phyloP scores from a whole-genome alignment of 2,888 invertebrate species.

The Cremastinae sp. region DNA sequence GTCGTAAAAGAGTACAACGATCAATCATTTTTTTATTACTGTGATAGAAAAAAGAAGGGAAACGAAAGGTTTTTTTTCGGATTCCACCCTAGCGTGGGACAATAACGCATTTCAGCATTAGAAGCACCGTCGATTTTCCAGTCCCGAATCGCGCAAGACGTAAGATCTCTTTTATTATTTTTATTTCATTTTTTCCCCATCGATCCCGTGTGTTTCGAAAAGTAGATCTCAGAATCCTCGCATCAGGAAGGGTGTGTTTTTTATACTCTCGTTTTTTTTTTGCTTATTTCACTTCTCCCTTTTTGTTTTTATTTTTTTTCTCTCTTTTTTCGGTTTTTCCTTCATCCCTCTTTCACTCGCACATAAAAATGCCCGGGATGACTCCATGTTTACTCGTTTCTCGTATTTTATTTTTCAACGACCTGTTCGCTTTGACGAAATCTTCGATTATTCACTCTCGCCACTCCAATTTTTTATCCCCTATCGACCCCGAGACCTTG shows the following conservation, averaged over 20 bases:
- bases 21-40: no score
- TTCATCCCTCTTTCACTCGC: neutral
- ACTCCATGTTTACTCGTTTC: no score
- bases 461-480: no score
- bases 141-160: conserved; percentile 21
- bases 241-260: neutral
- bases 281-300: neutral
- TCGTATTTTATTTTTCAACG: no score
- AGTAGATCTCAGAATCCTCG: neutral
- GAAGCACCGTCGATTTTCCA: conserved; percentile 17
- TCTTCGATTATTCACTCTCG: no score
- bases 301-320: neutral
- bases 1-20: no score
- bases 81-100: neutral
- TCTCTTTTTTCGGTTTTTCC: neutral
- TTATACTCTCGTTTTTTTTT: neutral
- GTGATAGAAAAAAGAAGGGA: no score
- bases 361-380: no score
- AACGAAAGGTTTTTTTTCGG: neutral
- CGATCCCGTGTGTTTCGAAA: conserved; percentile 34
- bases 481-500: no score
- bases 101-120: conserved; percentile 17
- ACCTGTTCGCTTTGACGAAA: no score
- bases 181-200: conserved; percentile 35
- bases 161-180: conserved; percentile 12